Percentiles rank a stretch among this genome's conserved stretches.
These are phyloP conservation scores for Fissipunctia ypsillon DNA, from an alignment of 2,888 invertebrate genomes.

Conservation along the genomic window DNA sequence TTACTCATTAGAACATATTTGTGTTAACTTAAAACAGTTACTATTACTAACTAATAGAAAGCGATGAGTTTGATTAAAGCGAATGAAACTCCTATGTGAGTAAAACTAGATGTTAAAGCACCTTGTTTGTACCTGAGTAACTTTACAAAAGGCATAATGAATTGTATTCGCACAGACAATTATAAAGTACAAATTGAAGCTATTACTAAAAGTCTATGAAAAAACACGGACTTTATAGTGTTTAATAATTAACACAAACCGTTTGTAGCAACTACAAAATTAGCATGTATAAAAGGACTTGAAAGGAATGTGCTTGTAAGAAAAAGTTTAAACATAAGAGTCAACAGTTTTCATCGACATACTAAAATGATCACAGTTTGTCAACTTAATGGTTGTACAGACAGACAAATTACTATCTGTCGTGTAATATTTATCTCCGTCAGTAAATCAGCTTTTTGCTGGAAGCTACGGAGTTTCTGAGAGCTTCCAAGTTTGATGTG, in stretches of 20 bases:
- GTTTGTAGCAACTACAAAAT: conserved; percentile 14
- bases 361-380: conserved; percentile 41
- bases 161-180: not conserved
- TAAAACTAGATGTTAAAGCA: conserved; percentile 3
- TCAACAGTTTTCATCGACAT: conserved; percentile 42
- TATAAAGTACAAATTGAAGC: conserved; percentile 25
- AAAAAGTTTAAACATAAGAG: conserved; percentile 31
- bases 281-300: conserved; percentile 22
- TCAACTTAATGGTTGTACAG: conserved; percentile 54
- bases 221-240: conserved; percentile 6
- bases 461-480: conserved; percentile 27
- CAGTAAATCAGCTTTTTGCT: conserved; percentile 49
- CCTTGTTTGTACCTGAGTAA: not conserved
- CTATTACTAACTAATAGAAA: not conserved
- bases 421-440: conserved; percentile 45
- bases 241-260: not conserved
- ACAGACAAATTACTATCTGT: conserved; percentile 61
- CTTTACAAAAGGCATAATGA: conserved; percentile 6
- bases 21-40: no score
- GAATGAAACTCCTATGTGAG: not conserved
- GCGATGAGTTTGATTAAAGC: no score
- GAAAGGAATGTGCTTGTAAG: not conserved
- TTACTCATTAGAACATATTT: not conserved
- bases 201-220: conserved; percentile 19
- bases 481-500: conserved; percentile 32